Evolutionary conservation across 1,140 invertebrate species (phyloP), one percentile per base, ranked within the genome.

Genomic region (Euura lappo): DNA sequence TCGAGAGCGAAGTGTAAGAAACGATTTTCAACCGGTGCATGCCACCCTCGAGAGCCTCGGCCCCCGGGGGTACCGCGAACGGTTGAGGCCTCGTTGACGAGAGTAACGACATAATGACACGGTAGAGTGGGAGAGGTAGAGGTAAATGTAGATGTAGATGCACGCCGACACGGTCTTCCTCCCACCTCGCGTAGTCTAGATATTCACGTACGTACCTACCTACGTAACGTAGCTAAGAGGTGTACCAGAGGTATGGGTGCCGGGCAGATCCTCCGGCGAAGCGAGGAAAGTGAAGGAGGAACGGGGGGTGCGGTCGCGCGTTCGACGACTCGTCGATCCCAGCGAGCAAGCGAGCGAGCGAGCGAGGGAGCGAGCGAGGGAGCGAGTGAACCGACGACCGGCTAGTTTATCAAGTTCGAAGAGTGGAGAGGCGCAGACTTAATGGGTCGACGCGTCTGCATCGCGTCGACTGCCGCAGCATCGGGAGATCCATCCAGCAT

Each of bases 31-130:
- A 28, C 28, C 28, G 28, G 28, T 28, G 28, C 28, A 28, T 28
- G 28, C 28, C 28, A 28, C 28, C 28, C 28, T 28, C 28, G 28
- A 28, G 28, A 28, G 28, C 28, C 28, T 28, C 28, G 28, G 28
- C 28, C 28, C 28, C 28, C 75, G 60, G 69, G 72, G 66, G 7
- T 70, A 13, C 10, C 10, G 10, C 69, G 69, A 45, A 64, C 13
- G 45, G 69, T 42, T 45, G 42, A 46, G 28, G 28, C 84, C 85
- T 87, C 85, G 85, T 87, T 86, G 84, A 85, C 83, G 83, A 84
- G 82, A 87, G 86, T 86, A 87, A 87, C 84, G 83, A 86, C 83
- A 87, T 87, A 86, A 87, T 87, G 84, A 87, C 82, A 86, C 79
- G 84, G 84, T 85, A 81, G 80, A 78, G 82, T 81, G 85, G 81